Evolutionary conservation across 2,888 invertebrate species (phyloP).

Genomic region (Andrena haemorrhoa): DNA sequence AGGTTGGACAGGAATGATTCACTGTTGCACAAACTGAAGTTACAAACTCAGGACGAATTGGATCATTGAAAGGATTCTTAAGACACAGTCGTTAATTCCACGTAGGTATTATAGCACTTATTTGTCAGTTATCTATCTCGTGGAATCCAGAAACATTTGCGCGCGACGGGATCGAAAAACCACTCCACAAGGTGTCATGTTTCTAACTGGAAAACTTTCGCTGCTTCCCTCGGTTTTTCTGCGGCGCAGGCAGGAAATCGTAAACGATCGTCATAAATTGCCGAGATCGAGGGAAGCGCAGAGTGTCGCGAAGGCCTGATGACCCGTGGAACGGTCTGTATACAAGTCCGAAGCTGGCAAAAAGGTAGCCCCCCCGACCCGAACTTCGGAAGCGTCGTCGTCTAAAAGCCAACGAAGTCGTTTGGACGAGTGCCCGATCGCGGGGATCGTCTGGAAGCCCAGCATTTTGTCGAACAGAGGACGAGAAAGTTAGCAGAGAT

Average conservation of each 20-base stretch:
- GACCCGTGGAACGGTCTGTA: constrained; percentile 22
- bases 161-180: neutral
- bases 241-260: constrained; percentile 6
- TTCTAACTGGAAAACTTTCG: neutral
- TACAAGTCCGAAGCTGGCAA: constrained; percentile 28
- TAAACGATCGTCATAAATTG: constrained; percentile 30
- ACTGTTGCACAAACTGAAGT: neutral
- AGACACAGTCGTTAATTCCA: too few species aligned
- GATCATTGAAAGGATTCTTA: too few species aligned
- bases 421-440: constrained; percentile 46
- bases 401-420: constrained; percentile 35
- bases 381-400: constrained; percentile 20
- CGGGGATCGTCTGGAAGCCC: constrained; percentile 7
- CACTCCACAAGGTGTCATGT: neutral
- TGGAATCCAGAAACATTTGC: neutral
- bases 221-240: neutral
- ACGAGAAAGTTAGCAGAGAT: constrained; percentile 26
- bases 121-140: too few species aligned
- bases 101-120: too few species aligned
- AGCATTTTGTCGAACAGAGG: constrained; percentile 15
- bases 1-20: neutral
- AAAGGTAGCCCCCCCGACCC: neutral
- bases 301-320: constrained; percentile 19
- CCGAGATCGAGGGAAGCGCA: neutral
- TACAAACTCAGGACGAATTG: too few species aligned